Evolutionary conservation across 2,797 vertebrate species (phyloP).

Genomic region (Smutsia gigantea): DNA sequence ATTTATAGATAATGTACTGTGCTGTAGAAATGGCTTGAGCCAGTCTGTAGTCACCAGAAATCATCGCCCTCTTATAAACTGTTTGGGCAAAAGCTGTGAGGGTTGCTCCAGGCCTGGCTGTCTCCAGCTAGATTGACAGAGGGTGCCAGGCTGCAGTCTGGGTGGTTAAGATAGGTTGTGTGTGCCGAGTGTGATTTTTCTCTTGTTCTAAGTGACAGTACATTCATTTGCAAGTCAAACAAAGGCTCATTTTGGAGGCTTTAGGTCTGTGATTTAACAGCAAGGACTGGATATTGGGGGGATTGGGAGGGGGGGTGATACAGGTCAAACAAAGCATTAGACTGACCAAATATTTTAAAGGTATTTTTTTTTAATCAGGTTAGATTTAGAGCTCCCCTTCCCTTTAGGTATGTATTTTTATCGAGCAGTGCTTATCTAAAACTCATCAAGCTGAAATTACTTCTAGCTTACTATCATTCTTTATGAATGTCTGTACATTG

Average conservation of each 20-base stretch:
- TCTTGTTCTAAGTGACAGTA: constrained; percentile 23
- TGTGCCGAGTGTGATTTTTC: not conserved
- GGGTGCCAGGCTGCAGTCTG: not conserved
- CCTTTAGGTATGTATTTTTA: not conserved
- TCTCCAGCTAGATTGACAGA: not conserved
- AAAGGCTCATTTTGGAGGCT: not conserved
- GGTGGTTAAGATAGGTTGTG: not conserved
- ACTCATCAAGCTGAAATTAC: not conserved
- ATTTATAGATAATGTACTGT: not conserved
- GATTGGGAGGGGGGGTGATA: not conserved
- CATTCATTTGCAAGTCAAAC: constrained; percentile 10
- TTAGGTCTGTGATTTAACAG: constrained; percentile 6
- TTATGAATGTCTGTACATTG: not conserved
- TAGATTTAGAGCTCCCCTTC: not conserved
- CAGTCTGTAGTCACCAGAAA: not conserved
- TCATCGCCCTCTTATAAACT: not conserved
- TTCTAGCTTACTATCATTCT: not conserved
- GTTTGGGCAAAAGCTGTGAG: not conserved
- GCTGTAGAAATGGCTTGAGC: not conserved
- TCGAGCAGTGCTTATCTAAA: not conserved
- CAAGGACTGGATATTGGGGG: not conserved
- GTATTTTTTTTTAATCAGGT: not conserved
- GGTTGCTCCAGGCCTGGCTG: not conserved
- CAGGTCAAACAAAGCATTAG: constrained; percentile 49
- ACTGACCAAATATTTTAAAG: constrained; percentile 73